Conservation (phyloP, 2,888 invertebrate species). For the Atherix ibis region DNA sequence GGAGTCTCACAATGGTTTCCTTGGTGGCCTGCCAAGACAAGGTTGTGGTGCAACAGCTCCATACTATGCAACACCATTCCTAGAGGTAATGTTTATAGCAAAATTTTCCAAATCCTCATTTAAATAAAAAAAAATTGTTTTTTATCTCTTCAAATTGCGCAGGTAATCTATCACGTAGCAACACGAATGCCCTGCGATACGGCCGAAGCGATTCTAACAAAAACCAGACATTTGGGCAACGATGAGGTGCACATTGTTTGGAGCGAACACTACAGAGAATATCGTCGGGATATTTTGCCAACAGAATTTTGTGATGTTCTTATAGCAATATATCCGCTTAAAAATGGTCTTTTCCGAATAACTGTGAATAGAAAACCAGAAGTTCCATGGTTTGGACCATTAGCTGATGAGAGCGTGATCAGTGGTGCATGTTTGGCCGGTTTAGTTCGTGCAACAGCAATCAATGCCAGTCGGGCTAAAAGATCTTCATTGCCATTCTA, state of each 20-base stretch:
- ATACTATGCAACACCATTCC: constrained; percentile 83
- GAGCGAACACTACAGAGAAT: constrained; percentile 94
- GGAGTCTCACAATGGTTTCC: constrained; percentile 87
- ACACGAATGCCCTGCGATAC: constrained; percentile 90
- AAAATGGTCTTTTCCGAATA: constrained; percentile 70
- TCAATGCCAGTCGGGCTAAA: constrained; percentile 83
- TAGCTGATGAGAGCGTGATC: constrained; percentile 75
- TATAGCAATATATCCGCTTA: constrained; percentile 87
- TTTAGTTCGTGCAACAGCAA: constrained; percentile 75
- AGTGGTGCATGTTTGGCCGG: constrained; percentile 52
- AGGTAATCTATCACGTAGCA: constrained; percentile 85
- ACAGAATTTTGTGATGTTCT: constrained; percentile 99
- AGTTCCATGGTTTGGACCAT: constrained; percentile 87
- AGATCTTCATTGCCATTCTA: constrained; percentile 77
- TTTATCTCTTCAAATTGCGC: neutral
- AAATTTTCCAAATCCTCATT: neutral
- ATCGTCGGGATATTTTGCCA: constrained; percentile 90
- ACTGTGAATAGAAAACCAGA: constrained; percentile 78
- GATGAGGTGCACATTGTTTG: constrained; percentile 98
- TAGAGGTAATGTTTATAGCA: constrained; percentile 42
- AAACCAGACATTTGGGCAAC: constrained; percentile 92
- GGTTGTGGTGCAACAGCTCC: constrained; percentile 85
- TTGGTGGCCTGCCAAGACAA: constrained; percentile 83
- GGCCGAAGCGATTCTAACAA: constrained; percentile 72
- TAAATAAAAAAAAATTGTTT: neutral